phyloP scores from a whole-genome alignment of 2,888 invertebrate species.

The Drosophila neutralis region DNA sequence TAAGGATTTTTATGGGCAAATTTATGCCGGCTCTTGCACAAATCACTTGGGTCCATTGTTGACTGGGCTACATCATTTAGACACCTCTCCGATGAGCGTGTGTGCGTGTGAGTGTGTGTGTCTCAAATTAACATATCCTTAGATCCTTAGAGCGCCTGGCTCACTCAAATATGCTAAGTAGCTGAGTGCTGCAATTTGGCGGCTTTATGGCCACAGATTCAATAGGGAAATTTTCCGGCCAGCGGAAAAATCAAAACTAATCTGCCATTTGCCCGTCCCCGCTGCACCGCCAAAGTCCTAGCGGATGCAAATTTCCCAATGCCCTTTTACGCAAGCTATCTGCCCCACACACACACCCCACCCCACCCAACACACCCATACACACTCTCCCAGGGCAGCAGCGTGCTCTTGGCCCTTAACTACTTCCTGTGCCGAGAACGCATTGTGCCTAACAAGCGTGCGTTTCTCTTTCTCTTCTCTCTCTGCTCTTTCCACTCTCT shows the following conservation, averaged over 20 bases:
- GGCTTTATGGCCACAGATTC: constrained; percentile 77
- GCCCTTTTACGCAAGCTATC: constrained; percentile 10
- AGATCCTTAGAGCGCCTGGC: constrained; percentile 56
- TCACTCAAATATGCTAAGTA: constrained; percentile 79
- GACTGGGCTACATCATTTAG: constrained; percentile 65
- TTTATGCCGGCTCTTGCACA: constrained; percentile 70
- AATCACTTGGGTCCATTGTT: constrained; percentile 79
- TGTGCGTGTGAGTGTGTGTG: constrained; percentile 36
- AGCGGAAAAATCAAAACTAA: constrained; percentile 78
- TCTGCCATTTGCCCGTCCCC: constrained; percentile 71
- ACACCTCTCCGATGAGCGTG: constrained; percentile 60
- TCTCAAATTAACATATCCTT: constrained; percentile 78
- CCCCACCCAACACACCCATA: not conserved
- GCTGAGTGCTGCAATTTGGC: constrained; percentile 77
- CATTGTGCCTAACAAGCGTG: constrained; percentile 74
- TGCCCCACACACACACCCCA: not conserved
- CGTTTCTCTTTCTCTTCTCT: constrained; percentile 17
- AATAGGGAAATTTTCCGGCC: constrained; percentile 65
- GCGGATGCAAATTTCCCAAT: constrained; percentile 73
- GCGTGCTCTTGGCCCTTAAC: constrained; percentile 58
- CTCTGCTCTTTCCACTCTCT: not conserved
- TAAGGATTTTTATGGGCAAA: constrained; percentile 59
- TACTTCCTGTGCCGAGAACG: constrained; percentile 69
- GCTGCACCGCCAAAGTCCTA: constrained; percentile 13
- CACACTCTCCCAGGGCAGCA: not conserved